Conservation (phyloP, 2,113 vertebrate species). For the Varanus komodoensis region DNA sequence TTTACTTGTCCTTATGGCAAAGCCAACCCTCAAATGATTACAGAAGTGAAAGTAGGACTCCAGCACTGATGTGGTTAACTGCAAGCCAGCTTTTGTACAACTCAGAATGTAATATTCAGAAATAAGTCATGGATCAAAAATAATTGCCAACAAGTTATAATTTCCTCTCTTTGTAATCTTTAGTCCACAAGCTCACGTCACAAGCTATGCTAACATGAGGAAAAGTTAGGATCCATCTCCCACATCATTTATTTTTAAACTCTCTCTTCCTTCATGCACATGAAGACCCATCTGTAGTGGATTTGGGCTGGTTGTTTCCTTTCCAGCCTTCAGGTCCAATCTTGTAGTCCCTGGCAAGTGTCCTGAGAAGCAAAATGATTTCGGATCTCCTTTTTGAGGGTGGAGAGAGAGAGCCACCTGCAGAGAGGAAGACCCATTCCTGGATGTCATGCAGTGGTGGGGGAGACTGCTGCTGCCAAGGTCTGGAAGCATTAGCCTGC, state of each 20-base stretch:
- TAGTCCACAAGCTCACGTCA: background rate
- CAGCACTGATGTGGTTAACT: background rate
- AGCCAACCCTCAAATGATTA: background rate
- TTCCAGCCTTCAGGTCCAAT: background rate
- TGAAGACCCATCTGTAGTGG: background rate
- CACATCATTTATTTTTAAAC: background rate
- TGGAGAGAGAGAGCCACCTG: no score
- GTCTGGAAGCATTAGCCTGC: background rate
- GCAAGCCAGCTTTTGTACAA: slow-evolving; percentile 4
- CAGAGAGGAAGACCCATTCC: no score
- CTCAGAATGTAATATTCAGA: slow-evolving; percentile 22
- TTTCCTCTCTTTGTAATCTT: slow-evolving; percentile 5
- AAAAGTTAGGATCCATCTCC: background rate
- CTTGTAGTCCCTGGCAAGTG: no score
- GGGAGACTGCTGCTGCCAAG: background rate
- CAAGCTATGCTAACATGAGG: background rate
- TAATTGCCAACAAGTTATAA: background rate
- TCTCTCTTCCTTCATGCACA: no score
- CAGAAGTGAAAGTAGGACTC: background rate
- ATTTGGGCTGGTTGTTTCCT: background rate
- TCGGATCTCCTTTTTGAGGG: no score
- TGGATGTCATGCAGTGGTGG: background rate
- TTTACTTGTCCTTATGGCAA: background rate
- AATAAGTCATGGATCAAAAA: slow-evolving; percentile 9
- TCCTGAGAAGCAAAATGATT: no score